Evolutionary conservation across 2,888 invertebrate species (phyloP).

Genomic region (Apoda limacodes): DNA sequence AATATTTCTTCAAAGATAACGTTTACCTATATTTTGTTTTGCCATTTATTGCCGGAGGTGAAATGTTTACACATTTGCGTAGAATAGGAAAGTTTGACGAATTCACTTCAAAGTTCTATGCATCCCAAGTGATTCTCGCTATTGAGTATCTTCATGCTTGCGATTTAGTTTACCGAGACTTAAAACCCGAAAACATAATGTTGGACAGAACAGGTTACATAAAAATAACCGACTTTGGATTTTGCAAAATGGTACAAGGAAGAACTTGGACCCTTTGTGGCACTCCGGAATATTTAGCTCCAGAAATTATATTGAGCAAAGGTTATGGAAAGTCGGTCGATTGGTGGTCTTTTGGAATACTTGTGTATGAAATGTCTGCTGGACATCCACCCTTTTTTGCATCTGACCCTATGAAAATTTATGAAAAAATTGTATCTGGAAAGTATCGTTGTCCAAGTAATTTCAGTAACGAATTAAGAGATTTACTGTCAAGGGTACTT

Average conservation of each 20-base stretch:
- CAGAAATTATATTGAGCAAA: slow-evolving; percentile 90
- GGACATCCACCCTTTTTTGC: slow-evolving; percentile 95
- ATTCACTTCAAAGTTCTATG: slow-evolving; percentile 86
- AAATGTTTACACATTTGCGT: slow-evolving; percentile 84
- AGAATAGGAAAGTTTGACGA: slow-evolving; percentile 78
- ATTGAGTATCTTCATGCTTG: slow-evolving; percentile 92
- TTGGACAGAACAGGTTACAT: slow-evolving; percentile 83
- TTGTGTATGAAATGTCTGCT: slow-evolving; percentile 90
- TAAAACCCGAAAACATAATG: slow-evolving; percentile 93
- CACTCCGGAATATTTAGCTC: slow-evolving; percentile 97
- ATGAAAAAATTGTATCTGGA: slow-evolving; percentile 92
- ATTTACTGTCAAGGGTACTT: slow-evolving; percentile 82
- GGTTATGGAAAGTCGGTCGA: slow-evolving; percentile 94
- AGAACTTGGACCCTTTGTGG: slow-evolving; percentile 95
- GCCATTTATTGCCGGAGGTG: slow-evolving; percentile 87
- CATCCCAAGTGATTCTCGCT: slow-evolving; percentile 88
- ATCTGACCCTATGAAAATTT: slow-evolving; percentile 93
- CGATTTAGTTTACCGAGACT: slow-evolving; percentile 88
- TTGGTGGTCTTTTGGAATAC: slow-evolving; percentile 95
- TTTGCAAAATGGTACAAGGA: slow-evolving; percentile 82
- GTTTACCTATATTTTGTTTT: slow-evolving; percentile 85
- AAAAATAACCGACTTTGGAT: slow-evolving; percentile 94
- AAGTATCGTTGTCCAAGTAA: slow-evolving; percentile 87
- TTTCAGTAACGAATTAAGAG: slow-evolving; percentile 84
- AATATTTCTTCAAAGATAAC: slow-evolving; percentile 88